Base-by-base conservation (phyloP, 2,797 vertebrate genomes). In the Catharus ustulatus region DNA sequence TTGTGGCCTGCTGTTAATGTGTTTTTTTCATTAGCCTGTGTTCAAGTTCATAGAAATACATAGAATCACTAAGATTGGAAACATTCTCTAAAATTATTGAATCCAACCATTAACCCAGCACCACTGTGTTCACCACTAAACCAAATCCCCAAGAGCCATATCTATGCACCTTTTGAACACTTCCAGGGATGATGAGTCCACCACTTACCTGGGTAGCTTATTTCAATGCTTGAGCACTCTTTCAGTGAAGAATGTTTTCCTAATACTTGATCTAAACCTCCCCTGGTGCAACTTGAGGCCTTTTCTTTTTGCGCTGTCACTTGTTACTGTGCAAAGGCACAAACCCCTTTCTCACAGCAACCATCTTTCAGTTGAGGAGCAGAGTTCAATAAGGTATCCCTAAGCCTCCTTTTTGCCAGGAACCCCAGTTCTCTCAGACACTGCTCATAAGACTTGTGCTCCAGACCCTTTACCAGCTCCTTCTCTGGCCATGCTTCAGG, bases 341-440 rank as follows among this genome's bases (percentile, higher is more conserved):
- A 0, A 24, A 57, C 13, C 16, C 11, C 24, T 32, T 49, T 23
- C 49, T 38, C 36, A 43, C 16, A 89, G 23, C 20, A 21, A 29
- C 8, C 8, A 55, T 42, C 20, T n/a, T 76, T 57, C 71, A 45
- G 43, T 8, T 9, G 38, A 55, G 13, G 3, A 13, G 3, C 36
- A 49, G 13, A 24, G 20, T 29, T 16, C 0, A 0, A 3, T n/a
- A 63, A 69, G 15, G 9, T 32, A 6, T 18, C 2, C 26, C 15
- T 0, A 0, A 69, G 36, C 11, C 43, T 38, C 11, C 11, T 29
- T 57, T 68, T 29, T 38, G n/a, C 57, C 43, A 75, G 36, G 43
- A 57, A 43, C 5, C 9, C 32, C 29, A 14, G 19, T 21, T 62
- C 27, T 42, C 27, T 69, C 42, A 62, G 15, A 43, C 27, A 11